Base-by-base conservation (phyloP, 2,113 vertebrate species). In the Bathybates hornii region DNA sequence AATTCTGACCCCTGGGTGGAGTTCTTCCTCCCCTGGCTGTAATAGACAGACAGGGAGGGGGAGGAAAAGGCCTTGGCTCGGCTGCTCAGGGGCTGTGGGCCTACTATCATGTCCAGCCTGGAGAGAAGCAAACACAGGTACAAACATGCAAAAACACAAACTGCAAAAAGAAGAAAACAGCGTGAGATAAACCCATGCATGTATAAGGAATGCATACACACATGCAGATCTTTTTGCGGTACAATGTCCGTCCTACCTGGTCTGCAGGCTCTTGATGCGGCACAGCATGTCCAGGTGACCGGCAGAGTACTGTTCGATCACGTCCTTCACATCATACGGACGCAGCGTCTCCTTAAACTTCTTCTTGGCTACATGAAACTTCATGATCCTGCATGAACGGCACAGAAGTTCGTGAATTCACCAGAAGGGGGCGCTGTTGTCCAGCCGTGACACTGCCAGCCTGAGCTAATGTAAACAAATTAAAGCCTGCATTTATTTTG, bases 241-340 rank as follows among this genome's bases (percentile, higher is more conserved):
- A n/a, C 2, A 7, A 8, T 7, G 32, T 34, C n/a, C 19, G 2
- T 78, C 96, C 94, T 95, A 99, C 98, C 98, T 97, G 89, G 97
- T 98, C 92, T 99, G 98, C 84, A 99, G 97, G 83, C 97, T 99
- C 94, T 99, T 99, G 94, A 99, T 99, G 90, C 98, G 97, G 90
- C 98, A 98, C 85, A 99, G 90, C 98, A 99, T 99, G 95, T 99
- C 98, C 92, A 99, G 93, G 61, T 99, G 98, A 32, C 98, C 98
- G 3, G 98, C 98, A 45, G 98, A 99, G 94, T 99, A 99, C 92
- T 99, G 98, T 93, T 99, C 98, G 66, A 99, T 99, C 86, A 99
- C 98, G 87, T 99, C 98, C 96, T 99, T 99, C 83, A 99, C 98
- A 85, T 99, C 98, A 27, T 99, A 99, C 0, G 98, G 98, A 50